Conservation (phyloP, 2,113 vertebrate genomes). For the Chunga burmeisteri region DNA sequence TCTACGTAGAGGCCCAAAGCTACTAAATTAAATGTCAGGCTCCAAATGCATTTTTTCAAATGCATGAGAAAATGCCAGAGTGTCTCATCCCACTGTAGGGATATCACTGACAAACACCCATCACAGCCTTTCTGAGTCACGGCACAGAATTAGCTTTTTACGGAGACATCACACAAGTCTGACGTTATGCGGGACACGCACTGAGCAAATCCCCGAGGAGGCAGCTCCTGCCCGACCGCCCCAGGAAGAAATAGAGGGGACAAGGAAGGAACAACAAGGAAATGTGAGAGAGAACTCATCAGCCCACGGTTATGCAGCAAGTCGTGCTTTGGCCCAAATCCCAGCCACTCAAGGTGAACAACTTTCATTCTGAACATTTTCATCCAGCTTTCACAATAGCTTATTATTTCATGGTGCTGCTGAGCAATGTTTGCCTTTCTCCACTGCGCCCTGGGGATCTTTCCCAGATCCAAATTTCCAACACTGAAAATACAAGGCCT, state of each 20-base stretch:
- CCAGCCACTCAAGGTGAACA: constrained; percentile 44
- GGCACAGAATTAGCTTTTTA: background rate
- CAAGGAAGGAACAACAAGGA: background rate
- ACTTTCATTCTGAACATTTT: background rate
- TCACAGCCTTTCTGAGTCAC: background rate
- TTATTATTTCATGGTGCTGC: background rate
- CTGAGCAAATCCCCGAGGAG: background rate
- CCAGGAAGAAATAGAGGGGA: background rate
- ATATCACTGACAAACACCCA: rapidly evolving
- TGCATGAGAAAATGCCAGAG: background rate
- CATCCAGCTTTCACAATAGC: constrained; percentile 16
- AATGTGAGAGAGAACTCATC: background rate
- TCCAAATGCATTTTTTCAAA: background rate
- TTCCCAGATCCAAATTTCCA: constrained; percentile 12
- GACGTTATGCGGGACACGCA: background rate
- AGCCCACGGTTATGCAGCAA: background rate
- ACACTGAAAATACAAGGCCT: constrained; percentile 3
- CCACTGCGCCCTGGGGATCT: constrained; percentile 1
- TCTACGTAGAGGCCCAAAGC: background rate
- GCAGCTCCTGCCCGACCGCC: background rate
- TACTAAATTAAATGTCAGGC: background rate
- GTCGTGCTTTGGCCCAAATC: constrained; percentile 4
- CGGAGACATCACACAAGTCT: background rate
- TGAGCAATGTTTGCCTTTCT: constrained; percentile 50
- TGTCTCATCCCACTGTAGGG: background rate